Conservation (phyloP, 2,113 vertebrate species). For the Paradoxurus hermaphroditus region DNA sequence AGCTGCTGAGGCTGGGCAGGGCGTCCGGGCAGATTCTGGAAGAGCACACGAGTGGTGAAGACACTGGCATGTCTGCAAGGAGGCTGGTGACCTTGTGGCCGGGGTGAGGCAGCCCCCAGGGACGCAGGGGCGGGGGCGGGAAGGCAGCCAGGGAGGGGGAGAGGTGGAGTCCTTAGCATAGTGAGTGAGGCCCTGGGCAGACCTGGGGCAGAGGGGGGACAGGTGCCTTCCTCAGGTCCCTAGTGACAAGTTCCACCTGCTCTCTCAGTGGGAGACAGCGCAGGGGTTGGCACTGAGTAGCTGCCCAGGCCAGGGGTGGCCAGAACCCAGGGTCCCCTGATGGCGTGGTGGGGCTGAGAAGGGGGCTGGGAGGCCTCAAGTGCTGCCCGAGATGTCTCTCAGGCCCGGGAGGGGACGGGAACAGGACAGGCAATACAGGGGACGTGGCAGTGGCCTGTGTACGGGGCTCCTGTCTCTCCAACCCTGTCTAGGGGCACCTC, state of each 20-base stretch:
- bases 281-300: neutral
- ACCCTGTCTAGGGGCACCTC: too few relatives aligned
- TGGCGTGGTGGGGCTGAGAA: neutral
- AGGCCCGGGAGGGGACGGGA: neutral
- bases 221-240: neutral
- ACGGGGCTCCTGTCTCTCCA: fast-evolving
- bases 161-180: neutral
- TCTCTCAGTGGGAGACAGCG: neutral
- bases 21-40: neutral
- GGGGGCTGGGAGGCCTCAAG: neutral
- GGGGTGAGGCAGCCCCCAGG: neutral
- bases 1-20: neutral
- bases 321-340: neutral
- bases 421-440: neutral
- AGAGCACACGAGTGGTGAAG: neutral
- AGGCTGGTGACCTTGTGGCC: neutral
- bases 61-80: neutral
- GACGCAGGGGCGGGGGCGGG: neutral
- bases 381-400: neutral
- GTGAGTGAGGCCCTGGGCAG: neutral
- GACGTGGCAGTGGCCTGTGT: too few relatives aligned
- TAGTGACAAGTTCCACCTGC: neutral
- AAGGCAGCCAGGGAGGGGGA: neutral
- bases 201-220: neutral
- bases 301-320: neutral